Evolutionary conservation across 2,888 invertebrate species (phyloP).

Genomic region (Tanypteryx hageni): DNA sequence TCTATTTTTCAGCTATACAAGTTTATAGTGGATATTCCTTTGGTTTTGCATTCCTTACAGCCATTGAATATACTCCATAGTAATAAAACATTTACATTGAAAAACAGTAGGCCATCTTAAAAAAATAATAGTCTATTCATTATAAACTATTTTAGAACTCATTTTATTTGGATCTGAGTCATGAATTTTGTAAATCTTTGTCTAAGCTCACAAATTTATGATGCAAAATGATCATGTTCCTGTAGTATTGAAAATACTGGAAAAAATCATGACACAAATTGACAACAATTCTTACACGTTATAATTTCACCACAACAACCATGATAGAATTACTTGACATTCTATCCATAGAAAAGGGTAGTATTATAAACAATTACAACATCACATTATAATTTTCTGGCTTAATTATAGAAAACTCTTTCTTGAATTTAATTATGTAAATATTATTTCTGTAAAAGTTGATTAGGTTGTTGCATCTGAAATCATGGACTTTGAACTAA

Average conservation of each 20-base stretch:
- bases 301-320: conserved; percentile 18
- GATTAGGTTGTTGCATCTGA: background rate
- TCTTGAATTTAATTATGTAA: background rate
- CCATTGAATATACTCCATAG: background rate
- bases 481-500: background rate
- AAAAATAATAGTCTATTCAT: conserved; percentile 31
- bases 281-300: background rate
- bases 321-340: background rate
- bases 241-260: background rate
- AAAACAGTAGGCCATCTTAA: conserved; percentile 23
- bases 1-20: background rate
- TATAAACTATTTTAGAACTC: background rate
- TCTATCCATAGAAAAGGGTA: background rate
- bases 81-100: background rate
- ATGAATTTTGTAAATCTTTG: background rate
- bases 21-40: background rate
- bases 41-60: background rate
- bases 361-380: conserved; percentile 12
- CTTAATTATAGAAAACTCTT: background rate
- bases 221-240: background rate
- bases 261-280: conserved; percentile 12
- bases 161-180: background rate
- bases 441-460: background rate
- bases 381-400: background rate
- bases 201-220: conserved; percentile 39